Percentiles rank a stretch among this genome's conserved stretches.
Evolutionary conservation across 2,797 vertebrate species (phyloP).

Genomic region (Coreius guichenoti): DNA sequence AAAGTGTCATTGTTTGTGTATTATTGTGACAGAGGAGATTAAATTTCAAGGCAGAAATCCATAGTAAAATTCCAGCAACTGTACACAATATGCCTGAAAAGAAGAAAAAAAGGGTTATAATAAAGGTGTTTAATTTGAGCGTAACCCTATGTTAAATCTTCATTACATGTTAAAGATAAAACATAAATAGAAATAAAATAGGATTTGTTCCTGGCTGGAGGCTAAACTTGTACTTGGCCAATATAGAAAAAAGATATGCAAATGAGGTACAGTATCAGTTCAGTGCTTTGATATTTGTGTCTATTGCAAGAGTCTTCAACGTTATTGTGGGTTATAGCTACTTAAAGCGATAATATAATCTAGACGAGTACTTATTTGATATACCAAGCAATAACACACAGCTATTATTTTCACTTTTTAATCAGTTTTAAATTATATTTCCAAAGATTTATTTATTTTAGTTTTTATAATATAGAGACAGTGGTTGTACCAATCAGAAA

Average conservation of each 20-base stretch:
- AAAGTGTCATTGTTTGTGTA: not conserved
- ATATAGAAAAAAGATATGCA: not conserved
- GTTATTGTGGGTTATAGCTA: not conserved
- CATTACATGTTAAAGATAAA: slow-evolving; percentile 8
- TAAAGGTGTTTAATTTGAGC: not conserved
- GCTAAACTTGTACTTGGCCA: slow-evolving; percentile 20
- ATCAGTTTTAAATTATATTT: too few species aligned
- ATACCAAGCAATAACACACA: too few species aligned
- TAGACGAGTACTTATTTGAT: not conserved
- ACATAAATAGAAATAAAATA: slow-evolving; percentile 5
- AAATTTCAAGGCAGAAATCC: not conserved
- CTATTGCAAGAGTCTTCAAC: not conserved
- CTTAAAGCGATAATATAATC: not conserved
- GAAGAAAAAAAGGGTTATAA: not conserved
- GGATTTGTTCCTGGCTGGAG: slow-evolving; percentile 3
- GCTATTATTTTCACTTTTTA: too few species aligned
- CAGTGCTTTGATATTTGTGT: slow-evolving; percentile 14
- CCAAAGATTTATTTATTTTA: too few species aligned
- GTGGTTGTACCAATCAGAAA: not conserved
- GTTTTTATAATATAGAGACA: too few species aligned
- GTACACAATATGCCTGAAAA: not conserved
- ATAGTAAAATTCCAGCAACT: not conserved
- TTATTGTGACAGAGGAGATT: not conserved
- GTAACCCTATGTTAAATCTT: not conserved
- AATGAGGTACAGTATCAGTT: slow-evolving; percentile 21